Base-by-base conservation (phyloP, 2,113 vertebrate species). In the Python bivittatus region DNA sequence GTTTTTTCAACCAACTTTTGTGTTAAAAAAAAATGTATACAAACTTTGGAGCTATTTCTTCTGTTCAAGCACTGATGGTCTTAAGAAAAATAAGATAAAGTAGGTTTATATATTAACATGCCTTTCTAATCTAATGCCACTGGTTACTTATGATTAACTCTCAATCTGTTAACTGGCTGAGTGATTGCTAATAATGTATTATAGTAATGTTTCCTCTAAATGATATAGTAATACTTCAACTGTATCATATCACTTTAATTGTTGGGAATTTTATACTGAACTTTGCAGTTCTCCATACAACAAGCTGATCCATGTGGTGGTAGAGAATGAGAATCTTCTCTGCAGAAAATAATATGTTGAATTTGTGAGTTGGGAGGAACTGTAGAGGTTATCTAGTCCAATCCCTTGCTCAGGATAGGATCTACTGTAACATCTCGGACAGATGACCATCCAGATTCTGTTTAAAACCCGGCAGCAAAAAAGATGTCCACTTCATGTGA, bases 161-260 rank as follows among this genome's bases (percentile, higher is more conserved):
- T 91, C 84, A 86, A 11, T 61, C 6, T 91, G 84, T 68, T 56
- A 68, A 91, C 64, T 91, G 60, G 22, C 48, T 91, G 90, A 91
- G 29, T 27, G 48, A 91, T 38, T 64, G 29, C 44, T 48, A 86
- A 86, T 91, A 91, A 91, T 64, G 6, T 44, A 86, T 25, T 86
- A 84, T 91, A 86, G 60, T 86, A 91, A 68, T 60, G 64, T 27
- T 33, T 91, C 27, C 13, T 84, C 38, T 58, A 64, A 86, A 53
- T 54, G n/a, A 22, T 48, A 87, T 87, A 91, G 57, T 42, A 86
- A 83, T 83, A n/a, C 22, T 6, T 90, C 64, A 56, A 58, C 29
- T 54, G 84, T 53, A 61, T 44, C 15, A 60, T 58, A 58, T 48
- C 13, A 83, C 15, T 52, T 91, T 91, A 27, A 54, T 29, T 79